phyloP scores from a whole-genome alignment of 2,797 vertebrate genomes.

The Rallus crepitans region DNA sequence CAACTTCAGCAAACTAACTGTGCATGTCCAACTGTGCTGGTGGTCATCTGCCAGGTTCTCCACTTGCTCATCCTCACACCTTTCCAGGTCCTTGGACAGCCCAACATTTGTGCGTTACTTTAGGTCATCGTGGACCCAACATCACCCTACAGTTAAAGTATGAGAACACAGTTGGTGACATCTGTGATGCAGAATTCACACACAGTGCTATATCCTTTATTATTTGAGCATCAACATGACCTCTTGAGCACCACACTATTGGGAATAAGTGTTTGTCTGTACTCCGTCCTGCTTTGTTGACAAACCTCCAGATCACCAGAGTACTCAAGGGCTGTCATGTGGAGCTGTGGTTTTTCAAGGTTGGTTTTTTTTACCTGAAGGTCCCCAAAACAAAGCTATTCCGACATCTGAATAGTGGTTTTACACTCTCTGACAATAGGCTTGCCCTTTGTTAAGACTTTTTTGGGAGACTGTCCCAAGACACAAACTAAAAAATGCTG shows the following conservation, averaged over 20 bases:
- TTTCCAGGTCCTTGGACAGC: neutral
- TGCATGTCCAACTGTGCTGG: neutral
- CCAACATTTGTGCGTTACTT: neutral
- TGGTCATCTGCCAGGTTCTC: neutral
- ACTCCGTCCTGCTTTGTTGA: neutral
- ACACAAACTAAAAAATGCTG: neutral
- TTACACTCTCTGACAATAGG: neutral
- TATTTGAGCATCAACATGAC: neutral
- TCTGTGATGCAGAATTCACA: neutral
- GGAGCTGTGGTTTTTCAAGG: neutral
- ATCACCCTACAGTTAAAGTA: neutral
- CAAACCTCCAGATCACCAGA: neutral
- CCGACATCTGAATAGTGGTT: neutral
- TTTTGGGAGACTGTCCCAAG: neutral
- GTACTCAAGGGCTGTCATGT: neutral
- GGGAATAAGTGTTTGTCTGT: neutral
- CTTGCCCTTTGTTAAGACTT: neutral
- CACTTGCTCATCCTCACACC: neutral
- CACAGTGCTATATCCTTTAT: neutral
- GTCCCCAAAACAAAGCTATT: neutral
- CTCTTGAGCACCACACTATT: neutral
- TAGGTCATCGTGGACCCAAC: neutral
- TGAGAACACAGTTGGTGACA: rapidly evolving
- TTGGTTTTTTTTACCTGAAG: neutral
- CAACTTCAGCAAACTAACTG: neutral